Evolutionary conservation across 37 sponge, comb jelly and placozoan species (phyloP), one percentile per base, ranked within the genome.

Genomic region (Aphrocallistes beatrix): DNA sequence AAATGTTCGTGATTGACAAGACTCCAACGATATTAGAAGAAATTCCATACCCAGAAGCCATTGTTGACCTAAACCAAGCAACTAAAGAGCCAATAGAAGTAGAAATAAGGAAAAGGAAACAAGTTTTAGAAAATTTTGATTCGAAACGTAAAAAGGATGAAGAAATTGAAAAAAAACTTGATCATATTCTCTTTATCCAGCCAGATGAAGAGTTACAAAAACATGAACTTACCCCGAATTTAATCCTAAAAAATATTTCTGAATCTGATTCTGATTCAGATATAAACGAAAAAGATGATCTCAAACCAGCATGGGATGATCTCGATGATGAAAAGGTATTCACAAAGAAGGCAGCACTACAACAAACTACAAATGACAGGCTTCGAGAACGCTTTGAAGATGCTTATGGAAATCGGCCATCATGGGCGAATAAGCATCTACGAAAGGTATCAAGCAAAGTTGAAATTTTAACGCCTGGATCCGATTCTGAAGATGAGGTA

Each of bases 1-100:
- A 47, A 39, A 84, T 40, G 49, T 48, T 60, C n/a, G 75, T 60
- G 10, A 60, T 60, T 60, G 75, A 60, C 75, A 60, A 60, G n/a
- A 60, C 75, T 25, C 28, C 75, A 25, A 13, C n/a, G n/a, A n/a
- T n/a, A n/a, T n/a, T n/a, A n/a, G n/a, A n/a, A n/a, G n/a, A n/a
- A n/a, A n/a, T n/a, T n/a, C n/a, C n/a, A n/a, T n/a, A 60, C n/a
- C 75, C 75, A 32, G 75, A 25, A 21, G 75, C 10, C n/a, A 30
- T 32, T 28, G n/a, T 47, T 47, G 17, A 21, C 49, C 13, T 21
- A 47, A 47, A 13, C 17, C 17, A 47, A 47, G 49, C 34, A 60
- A 8, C 75, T 13, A 30, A 60, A 60, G 28, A 60, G 3, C 1
- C 25, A 13, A 30, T 6, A 32, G 75, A 60, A 60, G 21, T 32